phyloP scores from a whole-genome alignment of 2,888 invertebrate species.

The Torymus texanus region DNA sequence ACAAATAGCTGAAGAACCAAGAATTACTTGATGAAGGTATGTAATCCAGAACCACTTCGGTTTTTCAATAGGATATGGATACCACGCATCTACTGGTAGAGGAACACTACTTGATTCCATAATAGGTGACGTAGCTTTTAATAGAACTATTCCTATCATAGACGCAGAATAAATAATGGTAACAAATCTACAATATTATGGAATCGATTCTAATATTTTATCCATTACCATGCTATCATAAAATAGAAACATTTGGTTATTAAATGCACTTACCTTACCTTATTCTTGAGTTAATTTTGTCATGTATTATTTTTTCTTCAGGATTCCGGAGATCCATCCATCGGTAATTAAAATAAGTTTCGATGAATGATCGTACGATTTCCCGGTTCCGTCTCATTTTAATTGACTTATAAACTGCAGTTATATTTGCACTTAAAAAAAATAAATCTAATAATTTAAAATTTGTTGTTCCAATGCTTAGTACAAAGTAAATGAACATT shows the following conservation, averaged over 20 bases:
- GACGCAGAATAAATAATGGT: slow-evolving; percentile 37
- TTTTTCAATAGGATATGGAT: slow-evolving; percentile 42
- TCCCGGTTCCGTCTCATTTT: slow-evolving; percentile 23
- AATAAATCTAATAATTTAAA: slow-evolving; percentile 39
- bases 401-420: slow-evolving; percentile 43
- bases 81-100: slow-evolving; percentile 47
- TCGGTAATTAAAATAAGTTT: slow-evolving; percentile 19
- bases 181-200: slow-evolving; percentile 13
- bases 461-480: slow-evolving; percentile 13
- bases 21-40: slow-evolving; percentile 40
- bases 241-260: too few species aligned
- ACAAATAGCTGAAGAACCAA: slow-evolving; percentile 34
- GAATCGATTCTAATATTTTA: too few species aligned
- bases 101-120: background rate
- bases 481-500: slow-evolving; percentile 38
- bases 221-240: too few species aligned
- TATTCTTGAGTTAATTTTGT: slow-evolving; percentile 30
- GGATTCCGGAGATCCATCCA: slow-evolving; percentile 15
- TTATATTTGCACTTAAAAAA: slow-evolving; percentile 38
- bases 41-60: slow-evolving; percentile 42
- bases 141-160: slow-evolving; percentile 35
- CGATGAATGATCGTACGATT: slow-evolving; percentile 28
- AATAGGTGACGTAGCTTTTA: slow-evolving; percentile 39
- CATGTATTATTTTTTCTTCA: slow-evolving; percentile 17
- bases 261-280: slow-evolving; percentile 11